Evolutionary conservation across 2,113 vertebrate species (phyloP), one percentile per base, ranked within the genome.

Genomic region (Drymodes brunneopygia): DNA sequence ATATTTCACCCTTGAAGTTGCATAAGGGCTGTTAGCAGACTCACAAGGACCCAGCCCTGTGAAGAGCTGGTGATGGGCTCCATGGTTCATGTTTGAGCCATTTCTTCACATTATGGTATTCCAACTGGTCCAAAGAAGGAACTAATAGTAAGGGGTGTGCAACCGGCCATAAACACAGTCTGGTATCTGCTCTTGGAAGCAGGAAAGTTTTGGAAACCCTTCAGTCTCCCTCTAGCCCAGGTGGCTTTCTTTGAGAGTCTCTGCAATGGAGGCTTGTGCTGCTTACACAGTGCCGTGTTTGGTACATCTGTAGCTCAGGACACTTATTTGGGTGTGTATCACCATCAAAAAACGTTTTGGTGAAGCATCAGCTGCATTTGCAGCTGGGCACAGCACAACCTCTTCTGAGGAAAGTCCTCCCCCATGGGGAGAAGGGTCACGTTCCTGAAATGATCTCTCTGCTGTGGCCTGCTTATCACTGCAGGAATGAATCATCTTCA

Each of bases 401-500:
- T 74, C 28, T 88, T 88, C 73, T 74, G 57, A 71, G 65, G 35
- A 20, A 23, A 86, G 29, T 35, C 44, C 67, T 86, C 28, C 36
- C 47, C 29, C 9, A 5, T n/a, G 31, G 44, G 47, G 54, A 51
- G 48, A 81, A 60, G 67, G 82, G 24, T 4, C 74, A 78, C 0
- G 0, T 62, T 86, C 62, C 58, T 61, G 54, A 80, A 86, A 70
- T 51, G n/a, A 22, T 73, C 35, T 93, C 74, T 94, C 51, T 83
- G 51, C 62, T 70, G 51, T 86, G 65, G 58, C 50, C 73, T 87
- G 91, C 80, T 88, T 84, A 87, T 88, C 23, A 0, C 81, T 82
- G 86, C 88, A 95, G 93, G 86, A 86, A 96, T 94, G 94, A 86
- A 84, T 96, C 82, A 31, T 96, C 94, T 91, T 88, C 72, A 91